Percentiles rank a stretch among this genome's conserved stretches.
Conservation (phyloP, 30 jellyfish, hydroid and myxozoan genomes). For the Morbakka virulenta region DNA sequence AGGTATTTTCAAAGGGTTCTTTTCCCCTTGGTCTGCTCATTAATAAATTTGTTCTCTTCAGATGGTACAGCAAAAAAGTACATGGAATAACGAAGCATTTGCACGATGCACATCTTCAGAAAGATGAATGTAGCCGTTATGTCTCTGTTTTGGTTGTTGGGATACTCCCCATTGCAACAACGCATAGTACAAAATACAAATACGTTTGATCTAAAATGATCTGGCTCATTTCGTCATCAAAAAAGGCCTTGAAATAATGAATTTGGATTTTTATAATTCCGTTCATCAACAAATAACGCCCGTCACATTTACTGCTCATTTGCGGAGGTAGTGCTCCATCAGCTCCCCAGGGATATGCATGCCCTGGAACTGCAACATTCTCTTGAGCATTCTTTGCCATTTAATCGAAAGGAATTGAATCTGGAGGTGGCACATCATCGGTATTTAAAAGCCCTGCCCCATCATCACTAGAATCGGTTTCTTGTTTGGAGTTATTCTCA, state of each 20-base stretch:
- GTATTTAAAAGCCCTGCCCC: background rate
- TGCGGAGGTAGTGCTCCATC: constrained; percentile 28
- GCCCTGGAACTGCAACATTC: constrained; percentile 4
- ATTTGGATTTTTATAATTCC: background rate
- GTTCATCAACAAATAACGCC: background rate
- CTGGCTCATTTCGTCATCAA: constrained; percentile 30
- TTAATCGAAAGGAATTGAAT: constrained; percentile 3
- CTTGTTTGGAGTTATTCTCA: constrained; percentile 9
- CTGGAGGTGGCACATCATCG: constrained; percentile 4
- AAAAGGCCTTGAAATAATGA: constrained; percentile 25
- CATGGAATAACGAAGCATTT: constrained; percentile 31
- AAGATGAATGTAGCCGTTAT: constrained; percentile 22
- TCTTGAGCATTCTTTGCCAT: no score
- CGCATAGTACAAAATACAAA: constrained; percentile 25
- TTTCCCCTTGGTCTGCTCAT: constrained; percentile 60
- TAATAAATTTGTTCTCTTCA: constrained; percentile 33
- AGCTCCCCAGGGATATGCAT: constrained; percentile 28
- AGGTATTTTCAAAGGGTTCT: constrained; percentile 23
- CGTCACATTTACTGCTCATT: constrained; percentile 5
- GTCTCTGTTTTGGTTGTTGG: constrained; percentile 9
- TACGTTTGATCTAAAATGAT: constrained; percentile 34
- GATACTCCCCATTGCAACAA: constrained; percentile 14
- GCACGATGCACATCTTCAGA: constrained; percentile 41
- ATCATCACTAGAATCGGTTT: constrained; percentile 21
- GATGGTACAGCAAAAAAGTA: constrained; percentile 24